Evolutionary conservation across 2,113 vertebrate species (phyloP).

Genomic region (Taxidea taxus): DNA sequence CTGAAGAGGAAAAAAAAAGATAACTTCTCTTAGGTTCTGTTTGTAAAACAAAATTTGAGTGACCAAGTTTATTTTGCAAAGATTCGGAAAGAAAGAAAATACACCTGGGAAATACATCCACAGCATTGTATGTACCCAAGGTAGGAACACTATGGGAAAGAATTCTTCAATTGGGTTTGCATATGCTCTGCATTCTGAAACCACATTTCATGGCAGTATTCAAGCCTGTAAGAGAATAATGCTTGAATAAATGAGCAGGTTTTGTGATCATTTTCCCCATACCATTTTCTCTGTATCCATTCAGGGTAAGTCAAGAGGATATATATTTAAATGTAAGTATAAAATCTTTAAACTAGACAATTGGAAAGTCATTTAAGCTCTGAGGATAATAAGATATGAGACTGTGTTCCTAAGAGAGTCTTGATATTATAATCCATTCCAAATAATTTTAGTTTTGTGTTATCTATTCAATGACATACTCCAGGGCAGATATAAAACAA

Average conservation of each 20-base stretch:
- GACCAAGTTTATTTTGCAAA: background rate
- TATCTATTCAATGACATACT: background rate
- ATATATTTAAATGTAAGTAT: conserved; percentile 17
- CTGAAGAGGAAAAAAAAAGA: background rate
- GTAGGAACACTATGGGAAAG: background rate
- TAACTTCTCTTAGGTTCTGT: background rate
- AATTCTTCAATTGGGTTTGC: background rate
- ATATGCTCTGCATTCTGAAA: background rate
- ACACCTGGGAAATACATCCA: background rate
- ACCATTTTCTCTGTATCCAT: background rate
- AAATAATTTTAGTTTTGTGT: conserved; percentile 24
- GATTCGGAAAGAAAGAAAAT: background rate
- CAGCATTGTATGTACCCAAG: background rate
- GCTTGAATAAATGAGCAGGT: background rate
- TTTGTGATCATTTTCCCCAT: conserved; percentile 12
- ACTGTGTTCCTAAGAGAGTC: background rate
- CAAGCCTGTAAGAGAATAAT: background rate
- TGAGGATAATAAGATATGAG: conserved; percentile 1
- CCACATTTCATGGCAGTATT: background rate
- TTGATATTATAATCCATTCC: background rate
- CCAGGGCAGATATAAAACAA: conserved; percentile 11
- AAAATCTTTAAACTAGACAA: conserved; percentile 41
- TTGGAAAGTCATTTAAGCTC: conserved; percentile 23
- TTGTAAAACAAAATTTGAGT: conserved; percentile 32
- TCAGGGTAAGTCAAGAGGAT: conserved; percentile 15